Conservation (phyloP, 2,113 vertebrate species). For the Mobula birostris region DNA sequence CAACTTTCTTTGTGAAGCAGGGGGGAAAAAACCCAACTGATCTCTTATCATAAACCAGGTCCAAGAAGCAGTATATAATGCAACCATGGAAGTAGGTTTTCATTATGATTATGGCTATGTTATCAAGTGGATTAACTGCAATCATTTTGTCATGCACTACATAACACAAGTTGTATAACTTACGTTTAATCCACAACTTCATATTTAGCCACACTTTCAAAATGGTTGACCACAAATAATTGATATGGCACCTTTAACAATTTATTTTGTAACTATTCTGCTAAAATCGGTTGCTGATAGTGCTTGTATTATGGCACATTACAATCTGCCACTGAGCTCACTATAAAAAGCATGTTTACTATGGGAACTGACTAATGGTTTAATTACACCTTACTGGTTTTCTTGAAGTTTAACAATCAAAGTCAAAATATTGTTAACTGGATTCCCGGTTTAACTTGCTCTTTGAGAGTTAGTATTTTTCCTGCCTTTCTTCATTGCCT, state of each 20-base stretch:
- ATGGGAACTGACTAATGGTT: not conserved
- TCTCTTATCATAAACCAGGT: not conserved
- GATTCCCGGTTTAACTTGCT: not conserved
- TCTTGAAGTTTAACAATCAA: not conserved
- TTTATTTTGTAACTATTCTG: not conserved
- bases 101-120: not conserved
- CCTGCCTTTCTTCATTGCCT: not conserved
- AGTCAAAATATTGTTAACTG: not conserved
- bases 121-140: not conserved
- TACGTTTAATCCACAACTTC: not conserved
- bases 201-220: not conserved
- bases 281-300: not conserved
- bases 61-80: not conserved
- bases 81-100: not conserved
- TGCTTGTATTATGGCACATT: not conserved
- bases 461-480: not conserved
- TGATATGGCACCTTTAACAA: not conserved
- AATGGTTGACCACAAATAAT: not conserved
- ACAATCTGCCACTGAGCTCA: not conserved
- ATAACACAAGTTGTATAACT: not conserved
- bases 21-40: not conserved
- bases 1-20: not conserved
- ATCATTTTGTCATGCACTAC: not conserved
- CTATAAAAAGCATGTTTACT: not conserved
- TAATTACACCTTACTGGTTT: not conserved